Percentiles rank a stretch among this genome's conserved stretches.
phyloP scores from a whole-genome alignment of 1,140 invertebrate genomes.

The silkworm (Bombyx mori) region ASM3026992v2 NC_085118.1:12459501-12460000 shows the following conservation, averaged over 20 bases:
- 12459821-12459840: constrained; percentile 67
- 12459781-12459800: no score
- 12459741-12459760: no score
- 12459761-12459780: no score
- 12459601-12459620: background rate
- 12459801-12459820: background rate
- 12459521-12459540: no score
- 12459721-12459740: no score
- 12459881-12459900: constrained; percentile 96
- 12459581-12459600: background rate
- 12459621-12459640: background rate
- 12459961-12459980: constrained; percentile 99
- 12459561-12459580: no score
- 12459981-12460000: constrained; percentile 96
- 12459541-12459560: no score
- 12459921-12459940: constrained; percentile 94
- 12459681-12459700: no score
- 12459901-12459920: constrained; percentile 99
- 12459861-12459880: constrained; percentile 98
- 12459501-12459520: no score
- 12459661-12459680: no score
- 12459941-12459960: constrained; percentile 99
- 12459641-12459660: background rate
- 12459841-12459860: constrained; percentile 96
- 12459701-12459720: no score